Base-by-base conservation (phyloP, 2,888 invertebrate genomes). In the Baccha elongata region DNA sequence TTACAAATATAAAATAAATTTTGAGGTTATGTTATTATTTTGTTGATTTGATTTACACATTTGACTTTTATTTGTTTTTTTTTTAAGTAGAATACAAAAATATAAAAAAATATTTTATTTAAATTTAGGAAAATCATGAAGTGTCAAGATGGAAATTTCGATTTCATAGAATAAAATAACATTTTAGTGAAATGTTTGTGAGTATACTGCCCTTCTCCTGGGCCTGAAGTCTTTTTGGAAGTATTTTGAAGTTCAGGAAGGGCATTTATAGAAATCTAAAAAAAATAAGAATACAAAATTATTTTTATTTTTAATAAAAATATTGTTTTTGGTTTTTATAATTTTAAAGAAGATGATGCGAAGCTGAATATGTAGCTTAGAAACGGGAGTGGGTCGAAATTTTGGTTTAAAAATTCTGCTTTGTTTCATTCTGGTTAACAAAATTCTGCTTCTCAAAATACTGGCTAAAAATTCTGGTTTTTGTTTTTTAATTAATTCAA, bases 21-120 rank as follows among this genome's bases (percentile, higher is more conserved):
- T 21, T 42, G 23, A 4, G 19, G 32, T 23, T 60, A 50, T 23
- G 23, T 0, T 52, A 21, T 1, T 21, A 15, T 11, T 40, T 69
- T 55, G 23, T 55, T 71, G 46, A 48, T 80, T 81, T 81, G 75
- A 80, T 75, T 81, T 71, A 60, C 65, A 69, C 8, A 23, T 44
- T 71, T 52, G 15, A 60, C 29, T 42, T n/a, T 53, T 4, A 6
- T 37, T 37, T 23, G 21, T 21, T 23, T 46, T 48, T 35, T 37
- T 26, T 23, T 69, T 53, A 8, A 44, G 15, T 72, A 52, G 17
- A 72, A 71, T 79, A 81, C 81, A 81, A 81, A 81, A 76, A 81
- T 81, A 76, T 81, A 81, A 81, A 81, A 75, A 76, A 72, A 71
- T 71, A 81, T 48, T 62, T 48, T 60, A 71, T 72, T 81, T 62